Conservation (phyloP, 2,888 invertebrate species). For the Drosophila testacea region DNA sequence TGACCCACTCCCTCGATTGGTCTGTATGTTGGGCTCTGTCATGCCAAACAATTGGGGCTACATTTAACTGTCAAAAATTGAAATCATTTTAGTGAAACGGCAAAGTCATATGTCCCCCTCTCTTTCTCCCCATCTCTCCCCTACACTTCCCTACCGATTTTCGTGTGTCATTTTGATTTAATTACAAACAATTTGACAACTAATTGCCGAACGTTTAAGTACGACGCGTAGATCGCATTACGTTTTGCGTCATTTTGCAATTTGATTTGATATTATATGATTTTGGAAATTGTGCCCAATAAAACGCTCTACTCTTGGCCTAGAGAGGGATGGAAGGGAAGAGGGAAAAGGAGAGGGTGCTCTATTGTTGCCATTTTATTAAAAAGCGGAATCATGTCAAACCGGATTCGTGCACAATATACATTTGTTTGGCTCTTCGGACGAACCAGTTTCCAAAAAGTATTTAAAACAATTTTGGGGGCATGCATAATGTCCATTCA, state of each 20-base stretch:
- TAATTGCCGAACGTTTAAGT: constrained; percentile 78
- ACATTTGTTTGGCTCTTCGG: constrained; percentile 36
- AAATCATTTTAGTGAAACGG: constrained; percentile 74
- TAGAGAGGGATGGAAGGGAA: too few relatives aligned
- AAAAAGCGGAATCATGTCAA: constrained; percentile 66
- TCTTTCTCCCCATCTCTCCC: background rate
- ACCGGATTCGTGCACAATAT: constrained; percentile 68
- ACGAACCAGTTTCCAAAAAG: constrained; percentile 56
- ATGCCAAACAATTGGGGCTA: constrained; percentile 67
- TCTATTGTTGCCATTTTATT: constrained; percentile 51
- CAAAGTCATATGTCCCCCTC: constrained; percentile 55
- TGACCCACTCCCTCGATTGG: constrained; percentile 57
- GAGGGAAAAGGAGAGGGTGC: background rate
- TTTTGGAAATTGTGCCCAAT: constrained; percentile 71
- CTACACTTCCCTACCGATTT: constrained; percentile 29
- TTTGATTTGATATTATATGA: constrained; percentile 72
- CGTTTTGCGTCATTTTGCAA: constrained; percentile 78
- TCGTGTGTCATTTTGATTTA: constrained; percentile 77
- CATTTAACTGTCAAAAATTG: constrained; percentile 70
- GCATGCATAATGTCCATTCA: constrained; percentile 62
- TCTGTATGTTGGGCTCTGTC: constrained; percentile 50
- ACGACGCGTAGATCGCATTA: constrained; percentile 69
- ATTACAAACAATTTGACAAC: constrained; percentile 82
- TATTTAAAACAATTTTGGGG: constrained; percentile 59
- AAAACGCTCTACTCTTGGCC: constrained; percentile 41